Conservation (phyloP, 37 sponge, comb jelly and placozoan species). For the Eunapius fragilis region DNA sequence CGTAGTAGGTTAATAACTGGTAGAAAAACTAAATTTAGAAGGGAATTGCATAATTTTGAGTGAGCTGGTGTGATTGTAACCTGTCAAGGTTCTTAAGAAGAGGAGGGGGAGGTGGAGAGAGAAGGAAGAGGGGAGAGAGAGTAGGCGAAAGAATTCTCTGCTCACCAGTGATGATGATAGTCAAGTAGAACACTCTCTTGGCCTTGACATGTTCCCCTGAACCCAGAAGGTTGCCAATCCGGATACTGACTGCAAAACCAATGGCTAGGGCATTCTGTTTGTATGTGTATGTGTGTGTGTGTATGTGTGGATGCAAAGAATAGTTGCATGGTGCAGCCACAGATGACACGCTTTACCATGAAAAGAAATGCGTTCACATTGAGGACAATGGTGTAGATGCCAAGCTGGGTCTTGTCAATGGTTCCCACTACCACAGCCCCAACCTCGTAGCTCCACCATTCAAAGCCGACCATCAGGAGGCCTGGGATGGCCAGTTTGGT, state of each 20-base stretch:
- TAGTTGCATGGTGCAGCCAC: no score
- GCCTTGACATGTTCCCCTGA: constrained; percentile 51
- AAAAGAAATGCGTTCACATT: constrained; percentile 13
- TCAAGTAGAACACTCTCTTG: constrained; percentile 26
- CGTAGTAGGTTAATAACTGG: no score
- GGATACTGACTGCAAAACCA: constrained; percentile 28
- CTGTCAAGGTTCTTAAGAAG: no score
- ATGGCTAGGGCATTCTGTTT: constrained; percentile 29
- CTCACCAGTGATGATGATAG: constrained; percentile 14
- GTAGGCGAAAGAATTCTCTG: no score
- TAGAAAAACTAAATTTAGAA: no score
- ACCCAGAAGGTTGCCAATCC: constrained; percentile 73
- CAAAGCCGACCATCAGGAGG: constrained; percentile 44
- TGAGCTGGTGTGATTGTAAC: no score
- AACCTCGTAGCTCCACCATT: constrained; percentile 67
- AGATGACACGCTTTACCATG: constrained; percentile 58
- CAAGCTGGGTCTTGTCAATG: constrained; percentile 35
- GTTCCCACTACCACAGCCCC: constrained; percentile 47
- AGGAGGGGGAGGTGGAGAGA: no score
- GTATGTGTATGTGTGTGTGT: no score
- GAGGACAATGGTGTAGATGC: constrained; percentile 22
- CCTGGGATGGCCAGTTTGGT: constrained; percentile 13
- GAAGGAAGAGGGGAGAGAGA: no score
- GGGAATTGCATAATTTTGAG: no score
- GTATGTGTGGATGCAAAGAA: no score